Base-by-base conservation (phyloP, 2,797 vertebrate genomes). In the Acropternis orthonyx region DNA sequence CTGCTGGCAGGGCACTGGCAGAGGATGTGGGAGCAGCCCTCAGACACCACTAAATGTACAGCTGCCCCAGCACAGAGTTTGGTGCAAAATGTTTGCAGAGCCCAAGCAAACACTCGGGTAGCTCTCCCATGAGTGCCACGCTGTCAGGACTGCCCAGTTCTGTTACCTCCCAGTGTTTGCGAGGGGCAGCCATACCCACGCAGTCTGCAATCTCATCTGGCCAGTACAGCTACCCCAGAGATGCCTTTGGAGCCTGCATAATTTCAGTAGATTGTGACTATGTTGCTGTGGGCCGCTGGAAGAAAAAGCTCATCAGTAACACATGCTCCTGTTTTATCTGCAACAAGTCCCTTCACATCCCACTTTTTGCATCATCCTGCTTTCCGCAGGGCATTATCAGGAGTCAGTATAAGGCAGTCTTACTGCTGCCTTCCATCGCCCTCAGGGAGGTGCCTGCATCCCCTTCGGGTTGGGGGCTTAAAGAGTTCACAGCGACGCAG, bases 371-470 rank as follows among this genome's bases (percentile, higher is more conserved):
- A 1, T 3, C 48, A 30, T 71, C n/a, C 66, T 46, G 16, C 49
- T 88, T 61, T 65, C 55, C 1, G 0, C 59, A 5, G 59, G 74
- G 52, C 67, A 14, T 37, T 44, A 9, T 6, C 36, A 12, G 19
- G 36, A 63, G 54, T 2, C 56, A 14, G 63, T 14, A 34, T 56
- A 54, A 56, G 44, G 30, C 54, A 21, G 6, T 4, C 24, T 41
- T 4, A 1, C n/a, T 12, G 39, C 52, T 61, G 20, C n/a, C 27
- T 15, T 4, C 32, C 1, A 0, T 1, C 4, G 24, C 0, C 2
- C 61, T 63, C 3, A 0, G 41, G n/a, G 88, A 16, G 4, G 3
- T 3, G 65, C 44, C 44, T 15, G 54, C 61, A 43, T 68, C 24
- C 37, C 27, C 59, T 54, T 20, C 0, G 11, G 17, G 9, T n/a